phyloP scores from a whole-genome alignment of 2,888 invertebrate species.

The Hydraecia micacea region DNA sequence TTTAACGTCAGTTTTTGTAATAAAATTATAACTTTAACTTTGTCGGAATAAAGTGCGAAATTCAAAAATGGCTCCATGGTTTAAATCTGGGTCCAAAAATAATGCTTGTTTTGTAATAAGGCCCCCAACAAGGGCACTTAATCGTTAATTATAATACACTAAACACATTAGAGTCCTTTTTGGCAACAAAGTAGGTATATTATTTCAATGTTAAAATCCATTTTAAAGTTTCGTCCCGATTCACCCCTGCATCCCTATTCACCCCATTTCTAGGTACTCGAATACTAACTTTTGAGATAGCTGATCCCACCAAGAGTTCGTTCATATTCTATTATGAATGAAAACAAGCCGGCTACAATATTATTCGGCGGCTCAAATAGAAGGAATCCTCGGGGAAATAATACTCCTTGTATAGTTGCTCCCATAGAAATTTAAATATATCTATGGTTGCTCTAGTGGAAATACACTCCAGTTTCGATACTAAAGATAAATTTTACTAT shows the following conservation, averaged over 20 bases:
- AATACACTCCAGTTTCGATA: constrained; percentile 9
- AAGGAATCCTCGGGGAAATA: constrained; percentile 47
- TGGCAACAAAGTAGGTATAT: background rate
- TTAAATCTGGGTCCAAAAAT: no score
- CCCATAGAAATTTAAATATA: no score
- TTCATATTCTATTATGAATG: constrained; percentile 35
- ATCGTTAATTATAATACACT: no score
- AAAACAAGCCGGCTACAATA: constrained; percentile 26
- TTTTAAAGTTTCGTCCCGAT: background rate
- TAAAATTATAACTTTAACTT: no score
- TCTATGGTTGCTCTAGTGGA: constrained; percentile 19
- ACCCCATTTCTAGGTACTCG: background rate
- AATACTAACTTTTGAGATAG: background rate
- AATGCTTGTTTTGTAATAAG: no score
- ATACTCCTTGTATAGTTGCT: constrained; percentile 20
- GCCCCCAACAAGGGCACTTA: no score
- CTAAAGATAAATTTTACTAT: constrained; percentile 19
- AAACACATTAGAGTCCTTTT: background rate
- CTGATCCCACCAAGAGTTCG: background rate
- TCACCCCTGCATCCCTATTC: background rate
- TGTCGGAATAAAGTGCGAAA: background rate
- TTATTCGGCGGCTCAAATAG: constrained; percentile 24
- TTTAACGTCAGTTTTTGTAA: background rate
- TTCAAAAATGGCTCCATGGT: no score
- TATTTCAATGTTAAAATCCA: background rate